Conservation (phyloP, 2,113 vertebrate species). For the Sinocyclocheilus maitianheensis region DNA sequence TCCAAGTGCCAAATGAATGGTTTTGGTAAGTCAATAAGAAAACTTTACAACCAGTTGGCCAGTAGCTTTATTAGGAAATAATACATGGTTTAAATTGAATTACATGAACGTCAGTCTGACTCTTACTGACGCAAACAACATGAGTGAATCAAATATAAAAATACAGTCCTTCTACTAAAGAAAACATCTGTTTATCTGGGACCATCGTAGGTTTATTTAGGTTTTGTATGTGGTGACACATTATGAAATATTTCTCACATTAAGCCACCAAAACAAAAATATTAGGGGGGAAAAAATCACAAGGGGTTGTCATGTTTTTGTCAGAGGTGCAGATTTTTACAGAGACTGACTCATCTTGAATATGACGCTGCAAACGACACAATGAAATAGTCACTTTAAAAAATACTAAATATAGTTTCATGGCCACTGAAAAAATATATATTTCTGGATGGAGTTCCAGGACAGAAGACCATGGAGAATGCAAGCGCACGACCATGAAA, state of each 20-base stretch:
- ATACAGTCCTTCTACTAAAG: not conserved
- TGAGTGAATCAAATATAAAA: not conserved
- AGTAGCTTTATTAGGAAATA: not conserved
- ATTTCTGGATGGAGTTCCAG: not conserved
- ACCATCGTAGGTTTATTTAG: not conserved
- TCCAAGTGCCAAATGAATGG: not conserved
- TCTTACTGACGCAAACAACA: not conserved
- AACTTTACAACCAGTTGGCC: not conserved
- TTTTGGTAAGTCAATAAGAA: not conserved
- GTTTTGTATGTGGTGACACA: not conserved
- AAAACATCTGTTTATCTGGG: not conserved
- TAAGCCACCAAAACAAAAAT: not conserved
- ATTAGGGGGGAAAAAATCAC: not conserved
- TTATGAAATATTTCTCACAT: not conserved
- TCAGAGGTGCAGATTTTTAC: not conserved
- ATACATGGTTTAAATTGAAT: conserved; percentile 3
- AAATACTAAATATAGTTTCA: not conserved
- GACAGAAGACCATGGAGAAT: not conserved
- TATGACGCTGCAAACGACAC: not conserved
- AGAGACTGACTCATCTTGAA: not conserved
- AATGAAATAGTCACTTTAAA: not conserved
- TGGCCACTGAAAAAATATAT: not conserved
- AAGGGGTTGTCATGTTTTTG: not conserved
- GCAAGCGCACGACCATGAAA: not conserved
- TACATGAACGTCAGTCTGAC: not conserved